Base-by-base conservation (phyloP, 2,888 invertebrate genomes). In the Deroplatys truncata region DNA sequence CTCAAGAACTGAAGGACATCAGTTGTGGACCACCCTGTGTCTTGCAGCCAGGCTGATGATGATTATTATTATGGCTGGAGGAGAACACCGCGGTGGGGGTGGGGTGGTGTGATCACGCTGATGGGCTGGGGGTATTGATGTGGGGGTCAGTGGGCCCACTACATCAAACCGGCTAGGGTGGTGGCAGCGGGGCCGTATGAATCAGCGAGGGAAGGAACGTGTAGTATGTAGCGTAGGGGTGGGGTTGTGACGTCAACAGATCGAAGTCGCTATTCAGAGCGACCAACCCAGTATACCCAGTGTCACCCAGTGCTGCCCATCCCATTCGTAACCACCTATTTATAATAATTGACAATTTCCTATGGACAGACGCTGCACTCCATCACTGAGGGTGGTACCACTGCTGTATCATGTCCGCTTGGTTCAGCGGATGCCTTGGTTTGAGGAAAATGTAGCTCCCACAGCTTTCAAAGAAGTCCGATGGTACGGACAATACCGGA, bases 131-230 rank as follows among this genome's bases (percentile, higher is more conserved):
- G 35, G 82, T 35, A 82, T 87, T 82, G 87, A 72, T 86, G 86
- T 86, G 86, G 86, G 87, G 87, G 87, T 87, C 87, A 87, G 82
- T 83, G 87, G 87, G 87, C 43, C 87, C 87, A 87, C 87, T 87
- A 87, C 87, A 87, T 87, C 87, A 87, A 87, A 87, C 87, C 43
- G 87, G 31, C 87, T 82, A 83, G 82, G 87, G 56, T 72, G 56
- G 56, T 72, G 56, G 56, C 56, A 72, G 56, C 56, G 56, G 56
- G 56, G 56, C 56, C 56, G 56, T 72, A 72, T 72, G 56, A 72
- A 72, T 72, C 56, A 72, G 56, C 56, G 56, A 72, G 56, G 56
- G 56, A 72, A 72, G 56, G 56, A 72, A 72, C 56, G 56, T 72
- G 56, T 72, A 72, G 56, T 72, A 72, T 72, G 56, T 72, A 20